Evolutionary conservation across 2,113 vertebrate genomes (phyloP).

Genomic region (Tympanuchus pallidicinctus): DNA sequence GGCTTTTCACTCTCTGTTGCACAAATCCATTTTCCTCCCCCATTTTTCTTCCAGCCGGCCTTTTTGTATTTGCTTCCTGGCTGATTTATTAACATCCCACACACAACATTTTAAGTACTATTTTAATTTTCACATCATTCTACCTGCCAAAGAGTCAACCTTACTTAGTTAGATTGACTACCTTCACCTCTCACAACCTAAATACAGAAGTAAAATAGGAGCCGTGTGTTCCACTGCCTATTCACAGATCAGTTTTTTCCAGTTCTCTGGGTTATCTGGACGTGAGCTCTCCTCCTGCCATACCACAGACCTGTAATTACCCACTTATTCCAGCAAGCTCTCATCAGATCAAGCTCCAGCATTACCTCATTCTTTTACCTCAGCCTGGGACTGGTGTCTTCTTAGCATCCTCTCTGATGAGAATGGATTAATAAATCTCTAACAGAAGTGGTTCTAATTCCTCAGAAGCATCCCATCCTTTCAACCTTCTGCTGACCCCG

Average conservation of each 20-base stretch:
- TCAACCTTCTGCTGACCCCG: neutral
- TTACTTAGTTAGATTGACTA: neutral
- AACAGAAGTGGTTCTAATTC: neutral
- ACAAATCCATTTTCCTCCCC: slow-evolving; percentile 24
- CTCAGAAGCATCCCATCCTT: neutral
- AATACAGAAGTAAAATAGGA: neutral
- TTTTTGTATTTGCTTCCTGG: slow-evolving; percentile 38
- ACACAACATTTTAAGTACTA: neutral
- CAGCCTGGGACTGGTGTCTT: neutral
- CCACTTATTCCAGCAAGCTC: neutral
- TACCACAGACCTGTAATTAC: slow-evolving; percentile 37
- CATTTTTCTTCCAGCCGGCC: neutral
- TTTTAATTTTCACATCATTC: neutral
- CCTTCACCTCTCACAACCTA: neutral
- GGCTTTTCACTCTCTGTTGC: neutral
- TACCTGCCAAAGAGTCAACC: neutral
- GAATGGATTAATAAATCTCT: neutral
- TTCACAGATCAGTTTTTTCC: neutral
- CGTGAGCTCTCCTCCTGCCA: neutral
- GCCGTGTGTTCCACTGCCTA: neutral
- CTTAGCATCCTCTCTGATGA: slow-evolving; percentile 16
- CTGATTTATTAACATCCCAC: slow-evolving; percentile 17
- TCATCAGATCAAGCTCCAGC: neutral
- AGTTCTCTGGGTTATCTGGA: neutral
- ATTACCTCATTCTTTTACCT: slow-evolving; percentile 35